Base-by-base conservation (phyloP, 2,888 invertebrate genomes). In the Tetropium fuscum region DNA sequence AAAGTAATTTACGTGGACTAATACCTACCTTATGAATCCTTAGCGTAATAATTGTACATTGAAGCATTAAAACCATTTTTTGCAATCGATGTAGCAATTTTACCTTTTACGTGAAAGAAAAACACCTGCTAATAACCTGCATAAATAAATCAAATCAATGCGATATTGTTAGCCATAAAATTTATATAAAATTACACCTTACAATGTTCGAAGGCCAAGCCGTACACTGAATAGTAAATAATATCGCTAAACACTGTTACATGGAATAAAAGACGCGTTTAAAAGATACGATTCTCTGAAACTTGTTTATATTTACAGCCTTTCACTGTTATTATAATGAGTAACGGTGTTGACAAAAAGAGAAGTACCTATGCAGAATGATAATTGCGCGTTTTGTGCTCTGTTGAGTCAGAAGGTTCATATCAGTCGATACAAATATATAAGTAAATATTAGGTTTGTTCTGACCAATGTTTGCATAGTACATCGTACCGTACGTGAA, bases 311-410 rank as follows among this genome's bases (percentile, higher is more conserved):
- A 61, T 64, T 61, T 64, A 66, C 64, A 60, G 66, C 71, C 72
- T 71, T 70, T 70, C 69, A 66, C 67, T 68, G 63, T 63, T 63
- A 63, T 61, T 63, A 38, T 63, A 69, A 69, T 68, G 67, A 69
- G 65, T 72, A 72, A 72, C 71, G 71, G 71, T 69, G 66, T 67
- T 69, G 66, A 71, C 69, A 71, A 68, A n/a, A 71, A 68, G 66
- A 68, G 64, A 66, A 66, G 58, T 62, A 63, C 64, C 62, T 64
- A 63, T 57, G 63, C 60, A 43, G 73, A 73, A 73, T 73, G 59
- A 64, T 67, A 71, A 73, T 68, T 68, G 59, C 32, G 45, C 20
- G 53, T 58, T 61, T 55, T 43, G 41, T 51, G 62, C n/a, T n/a
- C n/a, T n/a, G n/a, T n/a, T n/a, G n/a, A n/a, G n/a, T n/a, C n/a